phyloP scores from a whole-genome alignment of 2,113 vertebrate genomes.

The Nymphicus hollandicus region DNA sequence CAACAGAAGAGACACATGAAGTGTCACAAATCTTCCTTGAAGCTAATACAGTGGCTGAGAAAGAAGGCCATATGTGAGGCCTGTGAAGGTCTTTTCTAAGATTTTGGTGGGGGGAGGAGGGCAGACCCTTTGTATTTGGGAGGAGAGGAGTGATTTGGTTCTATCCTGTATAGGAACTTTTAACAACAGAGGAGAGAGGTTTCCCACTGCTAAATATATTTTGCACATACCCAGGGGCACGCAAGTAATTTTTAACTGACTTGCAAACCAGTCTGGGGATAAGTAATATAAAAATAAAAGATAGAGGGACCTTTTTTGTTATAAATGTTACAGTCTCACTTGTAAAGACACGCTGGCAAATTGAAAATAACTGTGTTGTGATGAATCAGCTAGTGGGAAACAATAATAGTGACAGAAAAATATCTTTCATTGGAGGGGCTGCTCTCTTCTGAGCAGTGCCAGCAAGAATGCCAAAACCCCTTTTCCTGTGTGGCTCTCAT shows the following conservation, averaged over 20 bases:
- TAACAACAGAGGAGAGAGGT: background rate
- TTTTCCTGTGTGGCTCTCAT: background rate
- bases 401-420: background rate
- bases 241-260: background rate
- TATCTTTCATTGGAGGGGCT: background rate
- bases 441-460: background rate
- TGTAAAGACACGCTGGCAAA: background rate
- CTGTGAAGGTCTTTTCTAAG: background rate
- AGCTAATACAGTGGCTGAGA: background rate
- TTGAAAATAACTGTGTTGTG: background rate
- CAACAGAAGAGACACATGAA: background rate
- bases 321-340: background rate
- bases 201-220: background rate
- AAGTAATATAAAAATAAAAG: background rate
- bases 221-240: background rate
- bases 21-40: background rate
- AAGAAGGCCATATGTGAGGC: background rate
- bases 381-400: background rate
- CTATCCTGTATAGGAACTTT: background rate
- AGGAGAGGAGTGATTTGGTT: background rate
- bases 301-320: background rate
- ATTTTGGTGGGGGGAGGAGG: background rate
- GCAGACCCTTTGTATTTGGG: background rate
- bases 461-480: background rate
- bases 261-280: background rate